These are phyloP conservation scores for Parapsyche elsis DNA, from an alignment of 1,140 invertebrate species.

Conservation along the genomic window DNA sequence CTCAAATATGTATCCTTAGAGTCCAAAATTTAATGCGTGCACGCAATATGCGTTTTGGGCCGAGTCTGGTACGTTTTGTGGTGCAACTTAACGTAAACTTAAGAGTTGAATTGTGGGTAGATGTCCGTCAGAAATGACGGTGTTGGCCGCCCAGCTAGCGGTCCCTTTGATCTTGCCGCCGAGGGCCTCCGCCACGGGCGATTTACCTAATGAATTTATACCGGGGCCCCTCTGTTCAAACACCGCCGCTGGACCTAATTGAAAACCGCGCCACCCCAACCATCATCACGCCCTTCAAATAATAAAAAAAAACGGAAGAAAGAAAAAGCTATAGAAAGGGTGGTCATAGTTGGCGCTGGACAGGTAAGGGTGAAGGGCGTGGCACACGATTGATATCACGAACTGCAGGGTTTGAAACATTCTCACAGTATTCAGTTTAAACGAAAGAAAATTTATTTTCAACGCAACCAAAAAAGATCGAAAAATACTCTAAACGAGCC, in stretches of 20 bases:
- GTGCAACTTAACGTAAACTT: neutral
- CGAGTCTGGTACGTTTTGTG: neutral
- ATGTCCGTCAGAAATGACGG: neutral
- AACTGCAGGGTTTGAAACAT: too few relatives aligned
- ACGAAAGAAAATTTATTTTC: too few relatives aligned
- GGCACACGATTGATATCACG: too few relatives aligned
- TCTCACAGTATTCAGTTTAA: too few relatives aligned
- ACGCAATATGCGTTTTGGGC: neutral
- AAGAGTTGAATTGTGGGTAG: neutral
- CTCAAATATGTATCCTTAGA: too few relatives aligned
- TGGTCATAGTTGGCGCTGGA: neutral
- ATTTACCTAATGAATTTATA: slow-evolving; percentile 72
- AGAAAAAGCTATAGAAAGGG: neutral
- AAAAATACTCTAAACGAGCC: too few relatives aligned
- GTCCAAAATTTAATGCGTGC: too few relatives aligned
- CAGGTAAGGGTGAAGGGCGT: neutral
- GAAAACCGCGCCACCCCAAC: slow-evolving; percentile 16
- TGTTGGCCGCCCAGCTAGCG: slow-evolving; percentile 60
- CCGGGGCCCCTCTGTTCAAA: slow-evolving; percentile 60
- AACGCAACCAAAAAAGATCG: too few relatives aligned
- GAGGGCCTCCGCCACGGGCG: slow-evolving; percentile 67
- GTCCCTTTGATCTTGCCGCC: slow-evolving; percentile 67
- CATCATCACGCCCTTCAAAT: slow-evolving; percentile 34
- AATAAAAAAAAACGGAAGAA: neutral
- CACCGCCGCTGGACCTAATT: slow-evolving; percentile 50